Conservation (phyloP, 1,140 invertebrate species). For the Apocrypta bakeri region DNA sequence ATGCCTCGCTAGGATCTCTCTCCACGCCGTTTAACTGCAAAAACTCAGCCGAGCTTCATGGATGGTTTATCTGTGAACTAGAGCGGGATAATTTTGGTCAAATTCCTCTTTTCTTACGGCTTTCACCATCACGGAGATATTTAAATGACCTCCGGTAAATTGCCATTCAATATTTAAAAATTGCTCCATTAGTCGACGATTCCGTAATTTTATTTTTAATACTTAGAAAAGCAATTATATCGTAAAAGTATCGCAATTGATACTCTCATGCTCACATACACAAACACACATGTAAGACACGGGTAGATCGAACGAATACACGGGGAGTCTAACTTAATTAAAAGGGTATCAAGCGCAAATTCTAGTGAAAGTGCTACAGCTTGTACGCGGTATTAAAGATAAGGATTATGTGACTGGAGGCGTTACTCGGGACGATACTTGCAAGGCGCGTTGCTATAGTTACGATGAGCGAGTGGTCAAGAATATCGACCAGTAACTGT, state of each 20-base stretch:
- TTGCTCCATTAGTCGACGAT: too few relatives aligned
- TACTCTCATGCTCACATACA: too few relatives aligned
- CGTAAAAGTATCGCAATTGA: too few relatives aligned
- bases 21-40: constrained; percentile 13
- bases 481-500: constrained; percentile 64
- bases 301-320: neutral
- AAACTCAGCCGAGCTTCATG: constrained; percentile 9
- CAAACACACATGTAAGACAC: too few relatives aligned
- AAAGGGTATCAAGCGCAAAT: constrained; percentile 29
- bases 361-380: neutral
- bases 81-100: constrained; percentile 1
- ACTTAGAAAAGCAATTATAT: too few relatives aligned
- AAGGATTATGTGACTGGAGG: constrained; percentile 63
- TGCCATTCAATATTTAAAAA: too few relatives aligned
- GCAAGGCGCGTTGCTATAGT: constrained; percentile 67
- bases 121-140: neutral
- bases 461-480: constrained; percentile 60
- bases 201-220: too few relatives aligned
- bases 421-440: constrained; percentile 57
- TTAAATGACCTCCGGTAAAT: neutral
- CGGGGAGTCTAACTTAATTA: neutral
- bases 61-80: neutral
- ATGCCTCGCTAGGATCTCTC: constrained; percentile 7
- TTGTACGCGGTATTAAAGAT: constrained; percentile 61
- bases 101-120: neutral